Percentiles rank a stretch among this genome's conserved stretches.
These are phyloP conservation scores for Euplexia lucipara DNA, from an alignment of 2,888 invertebrate species.

Conservation along the genomic window DNA sequence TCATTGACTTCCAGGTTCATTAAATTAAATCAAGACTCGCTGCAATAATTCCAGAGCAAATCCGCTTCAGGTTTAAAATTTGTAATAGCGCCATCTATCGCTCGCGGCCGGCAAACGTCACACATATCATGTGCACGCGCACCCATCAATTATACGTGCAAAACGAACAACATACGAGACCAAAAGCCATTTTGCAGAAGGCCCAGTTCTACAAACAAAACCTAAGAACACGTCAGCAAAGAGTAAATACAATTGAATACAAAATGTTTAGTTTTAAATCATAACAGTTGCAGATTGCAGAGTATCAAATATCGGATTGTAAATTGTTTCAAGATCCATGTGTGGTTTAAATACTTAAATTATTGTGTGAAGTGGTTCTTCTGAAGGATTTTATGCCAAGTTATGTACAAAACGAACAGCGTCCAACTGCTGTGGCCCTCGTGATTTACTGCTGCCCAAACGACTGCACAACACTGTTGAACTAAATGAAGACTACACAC, in stretches of 20 bases:
- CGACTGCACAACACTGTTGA: slow-evolving; percentile 55
- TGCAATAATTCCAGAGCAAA: slow-evolving; percentile 41
- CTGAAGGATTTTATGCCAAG: slow-evolving; percentile 11
- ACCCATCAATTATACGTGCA: slow-evolving; percentile 67
- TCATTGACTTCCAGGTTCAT: slow-evolving; percentile 56
- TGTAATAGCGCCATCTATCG: slow-evolving; percentile 62
- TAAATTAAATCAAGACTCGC: slow-evolving; percentile 51
- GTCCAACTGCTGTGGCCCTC: slow-evolving; percentile 47
- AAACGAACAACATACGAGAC: slow-evolving; percentile 47
- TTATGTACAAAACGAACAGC: slow-evolving; percentile 61
- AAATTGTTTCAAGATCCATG: background rate
- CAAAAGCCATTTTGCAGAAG: slow-evolving; percentile 34
- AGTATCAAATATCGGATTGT: background rate
- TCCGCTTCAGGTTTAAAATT: slow-evolving; percentile 39
- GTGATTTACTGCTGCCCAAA: slow-evolving; percentile 65
- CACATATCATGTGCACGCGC: slow-evolving; percentile 67
- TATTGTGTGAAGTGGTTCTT: slow-evolving; percentile 20
- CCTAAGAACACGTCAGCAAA: background rate
- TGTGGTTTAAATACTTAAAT: background rate
- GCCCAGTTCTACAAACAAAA: background rate
- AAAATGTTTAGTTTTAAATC: background rate
- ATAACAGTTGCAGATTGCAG: background rate
- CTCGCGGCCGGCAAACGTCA: slow-evolving; percentile 44
- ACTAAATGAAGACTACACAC: slow-evolving; percentile 57
- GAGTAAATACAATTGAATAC: background rate